phyloP scores from a whole-genome alignment of 2,888 invertebrate genomes.

The Copidosoma aretas region DNA sequence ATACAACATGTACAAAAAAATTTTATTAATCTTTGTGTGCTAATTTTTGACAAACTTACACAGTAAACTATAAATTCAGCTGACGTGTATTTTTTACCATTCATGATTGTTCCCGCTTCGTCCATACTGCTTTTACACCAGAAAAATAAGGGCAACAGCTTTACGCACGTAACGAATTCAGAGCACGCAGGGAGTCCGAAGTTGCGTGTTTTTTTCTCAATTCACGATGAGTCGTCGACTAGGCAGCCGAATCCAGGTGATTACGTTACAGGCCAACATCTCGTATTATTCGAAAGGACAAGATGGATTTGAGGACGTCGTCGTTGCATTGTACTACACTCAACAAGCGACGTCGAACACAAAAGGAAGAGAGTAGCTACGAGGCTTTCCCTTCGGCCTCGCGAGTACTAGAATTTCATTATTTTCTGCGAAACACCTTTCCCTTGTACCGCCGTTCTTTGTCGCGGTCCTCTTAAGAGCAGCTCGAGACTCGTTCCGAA shows the following conservation, averaged over 20 bases:
- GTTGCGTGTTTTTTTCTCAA: slow-evolving; percentile 12
- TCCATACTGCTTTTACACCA: too few relatives aligned
- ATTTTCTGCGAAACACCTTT: not conserved
- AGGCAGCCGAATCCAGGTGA: not conserved
- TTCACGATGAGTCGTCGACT: slow-evolving; percentile 25
- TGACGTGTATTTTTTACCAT: too few relatives aligned
- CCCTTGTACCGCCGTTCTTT: not conserved
- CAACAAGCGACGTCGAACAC: not conserved
- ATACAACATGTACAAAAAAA: too few relatives aligned
- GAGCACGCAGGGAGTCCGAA: not conserved
- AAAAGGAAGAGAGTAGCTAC: too few relatives aligned
- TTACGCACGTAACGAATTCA: not conserved
- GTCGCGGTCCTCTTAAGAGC: not conserved
- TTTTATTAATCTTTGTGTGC: too few relatives aligned
- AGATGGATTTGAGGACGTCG: not conserved
- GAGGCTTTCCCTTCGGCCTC: not conserved
- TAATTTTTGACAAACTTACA: too few relatives aligned
- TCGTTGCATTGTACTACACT: not conserved
- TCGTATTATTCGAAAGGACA: not conserved
- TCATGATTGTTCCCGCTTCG: too few relatives aligned
- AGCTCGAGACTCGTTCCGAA: not conserved
- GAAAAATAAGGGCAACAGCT: not conserved
- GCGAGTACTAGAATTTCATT: not conserved
- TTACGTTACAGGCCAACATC: slow-evolving; percentile 1
- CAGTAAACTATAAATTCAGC: too few relatives aligned